Evolutionary conservation across 2,888 invertebrate genomes (phyloP).

Genomic region (Epinotia bilunana): DNA sequence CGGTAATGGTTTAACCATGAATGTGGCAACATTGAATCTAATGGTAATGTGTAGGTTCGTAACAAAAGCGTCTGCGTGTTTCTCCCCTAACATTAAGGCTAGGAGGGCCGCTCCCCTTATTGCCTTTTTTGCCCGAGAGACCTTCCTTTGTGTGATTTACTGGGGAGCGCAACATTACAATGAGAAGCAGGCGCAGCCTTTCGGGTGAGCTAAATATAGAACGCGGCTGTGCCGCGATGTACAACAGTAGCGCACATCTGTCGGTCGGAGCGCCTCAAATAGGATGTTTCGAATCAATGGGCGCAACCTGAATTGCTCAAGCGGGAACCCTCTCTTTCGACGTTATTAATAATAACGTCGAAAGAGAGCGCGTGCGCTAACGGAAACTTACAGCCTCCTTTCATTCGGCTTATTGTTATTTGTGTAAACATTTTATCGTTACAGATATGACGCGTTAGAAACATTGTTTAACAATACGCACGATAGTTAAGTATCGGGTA

Average conservation of each 20-base stretch:
- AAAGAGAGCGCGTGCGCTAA: conserved; percentile 28
- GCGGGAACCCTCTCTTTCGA: conserved; percentile 17
- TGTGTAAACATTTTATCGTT: conserved; percentile 31
- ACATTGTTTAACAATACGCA: not conserved
- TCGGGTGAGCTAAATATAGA: conserved; percentile 83
- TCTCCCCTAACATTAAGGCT: conserved; percentile 72
- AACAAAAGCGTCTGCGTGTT: conserved; percentile 41
- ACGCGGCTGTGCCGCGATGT: conserved; percentile 61
- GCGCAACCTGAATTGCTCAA: conserved; percentile 37
- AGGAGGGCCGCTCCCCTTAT: conserved; percentile 76
- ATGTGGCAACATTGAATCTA: conserved; percentile 62
- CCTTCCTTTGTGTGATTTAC: conserved; percentile 77
- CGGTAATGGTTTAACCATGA: conserved; percentile 35
- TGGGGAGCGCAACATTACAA: conserved; percentile 73
- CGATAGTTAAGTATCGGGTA: not conserved
- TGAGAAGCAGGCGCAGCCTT: conserved; percentile 58
- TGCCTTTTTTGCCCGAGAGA: conserved; percentile 77
- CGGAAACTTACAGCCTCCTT: conserved; percentile 45
- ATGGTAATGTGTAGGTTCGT: conserved; percentile 56
- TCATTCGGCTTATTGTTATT: conserved; percentile 33
- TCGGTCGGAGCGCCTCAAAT: conserved; percentile 58
- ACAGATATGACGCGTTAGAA: not conserved
- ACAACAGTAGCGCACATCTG: conserved; percentile 77
- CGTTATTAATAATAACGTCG: too few species aligned
- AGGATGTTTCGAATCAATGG: conserved; percentile 47